phyloP scores from a whole-genome alignment of 2,113 vertebrate species.

The Morone chrysops region DNA sequence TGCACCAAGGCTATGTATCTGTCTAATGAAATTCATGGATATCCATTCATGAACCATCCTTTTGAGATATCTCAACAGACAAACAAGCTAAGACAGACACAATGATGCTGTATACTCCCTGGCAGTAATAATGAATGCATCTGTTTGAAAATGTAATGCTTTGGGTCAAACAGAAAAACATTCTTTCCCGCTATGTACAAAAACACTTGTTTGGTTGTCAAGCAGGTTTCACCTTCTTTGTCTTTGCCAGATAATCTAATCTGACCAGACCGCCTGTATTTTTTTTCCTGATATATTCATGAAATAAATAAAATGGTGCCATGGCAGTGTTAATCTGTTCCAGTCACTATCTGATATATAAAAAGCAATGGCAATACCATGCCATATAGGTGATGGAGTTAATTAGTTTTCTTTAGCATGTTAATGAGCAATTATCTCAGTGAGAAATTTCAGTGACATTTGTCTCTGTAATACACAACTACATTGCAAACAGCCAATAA shows the following conservation, averaged over 20 bases:
- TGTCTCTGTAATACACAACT: slow-evolving; percentile 56
- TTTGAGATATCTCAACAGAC: not conserved
- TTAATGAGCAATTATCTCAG: slow-evolving; percentile 58
- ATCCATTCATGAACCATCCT: not conserved
- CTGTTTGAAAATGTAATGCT: not conserved
- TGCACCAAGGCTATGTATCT: not conserved
- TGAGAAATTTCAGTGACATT: slow-evolving; percentile 61
- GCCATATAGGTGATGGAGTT: slow-evolving; percentile 50
- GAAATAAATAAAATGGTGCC: slow-evolving; percentile 6
- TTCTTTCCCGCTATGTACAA: not conserved
- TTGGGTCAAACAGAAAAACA: not conserved
- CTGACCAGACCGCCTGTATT: not conserved
- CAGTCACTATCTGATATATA: slow-evolving; percentile 26
- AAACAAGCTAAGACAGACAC: not conserved
- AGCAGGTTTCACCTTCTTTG: not conserved
- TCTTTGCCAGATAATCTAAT: slow-evolving; percentile 28
- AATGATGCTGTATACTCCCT: not conserved
- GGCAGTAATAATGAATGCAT: not conserved
- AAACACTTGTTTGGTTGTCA: slow-evolving; percentile 1
- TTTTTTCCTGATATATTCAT: slow-evolving; percentile 7
- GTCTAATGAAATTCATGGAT: not conserved
- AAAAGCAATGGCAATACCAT: slow-evolving; percentile 18
- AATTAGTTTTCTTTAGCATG: slow-evolving; percentile 67
- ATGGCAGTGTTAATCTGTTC: slow-evolving; percentile 23
- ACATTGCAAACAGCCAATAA: slow-evolving; percentile 53